Percentiles rank a stretch among this genome's conserved stretches.
Conservation (phyloP, 2,888 invertebrate genomes). For the Tipula lateralis region DNA sequence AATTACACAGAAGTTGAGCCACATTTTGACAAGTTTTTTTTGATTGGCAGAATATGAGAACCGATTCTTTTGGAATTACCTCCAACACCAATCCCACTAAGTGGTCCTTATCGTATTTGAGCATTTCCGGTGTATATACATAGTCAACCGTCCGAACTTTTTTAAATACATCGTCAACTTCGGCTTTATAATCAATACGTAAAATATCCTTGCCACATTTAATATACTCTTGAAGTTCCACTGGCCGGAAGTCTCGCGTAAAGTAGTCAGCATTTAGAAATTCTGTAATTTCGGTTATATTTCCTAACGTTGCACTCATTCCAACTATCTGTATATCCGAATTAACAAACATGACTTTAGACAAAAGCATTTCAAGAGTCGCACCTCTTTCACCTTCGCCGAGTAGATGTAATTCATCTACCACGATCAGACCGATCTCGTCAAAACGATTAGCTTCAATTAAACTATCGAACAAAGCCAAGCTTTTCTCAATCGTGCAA, state of each 20-base stretch:
- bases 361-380: constrained; percentile 74
- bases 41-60: constrained; percentile 89
- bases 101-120: constrained; percentile 70
- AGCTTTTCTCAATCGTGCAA: constrained; percentile 92
- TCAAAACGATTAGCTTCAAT: constrained; percentile 69
- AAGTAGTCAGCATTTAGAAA: constrained; percentile 82
- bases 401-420: constrained; percentile 91
- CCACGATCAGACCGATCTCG: constrained; percentile 72
- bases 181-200: constrained; percentile 52
- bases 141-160: constrained; percentile 53
- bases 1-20: constrained; percentile 57
- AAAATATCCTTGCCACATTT: constrained; percentile 63
- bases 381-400: constrained; percentile 84
- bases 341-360: constrained; percentile 68
- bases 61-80: constrained; percentile 71
- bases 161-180: constrained; percentile 53
- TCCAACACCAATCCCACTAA: constrained; percentile 75
- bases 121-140: constrained; percentile 59
- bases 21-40: constrained; percentile 92
- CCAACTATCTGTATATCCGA: constrained; percentile 80
- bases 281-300: constrained; percentile 70
- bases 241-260: constrained; percentile 81
- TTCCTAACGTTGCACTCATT: constrained; percentile 97
- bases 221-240: constrained; percentile 75
- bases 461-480: constrained; percentile 77